These are phyloP conservation scores for Todiramphus chloris DNA, from an alignment of 2,113 vertebrate species.

Conservation along the genomic window DNA sequence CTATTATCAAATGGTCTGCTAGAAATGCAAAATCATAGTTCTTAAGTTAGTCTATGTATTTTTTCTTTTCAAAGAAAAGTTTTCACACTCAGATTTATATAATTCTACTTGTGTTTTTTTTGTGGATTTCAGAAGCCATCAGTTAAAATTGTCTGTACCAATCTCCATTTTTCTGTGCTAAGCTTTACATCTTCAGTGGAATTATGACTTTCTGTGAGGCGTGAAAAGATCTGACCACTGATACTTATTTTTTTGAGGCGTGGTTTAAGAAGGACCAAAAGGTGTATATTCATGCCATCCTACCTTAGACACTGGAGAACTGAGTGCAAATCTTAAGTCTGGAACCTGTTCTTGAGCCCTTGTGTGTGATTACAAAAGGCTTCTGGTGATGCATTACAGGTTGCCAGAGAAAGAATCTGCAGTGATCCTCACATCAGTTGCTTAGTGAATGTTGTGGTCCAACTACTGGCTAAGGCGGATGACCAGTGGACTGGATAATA, in stretches of 20 bases:
- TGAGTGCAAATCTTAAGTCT: neutral
- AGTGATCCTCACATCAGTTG: fast-evolving
- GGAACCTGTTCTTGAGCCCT: neutral
- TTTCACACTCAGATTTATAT: neutral
- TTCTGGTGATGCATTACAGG: neutral
- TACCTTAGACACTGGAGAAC: neutral
- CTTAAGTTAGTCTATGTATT: neutral
- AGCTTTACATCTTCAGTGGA: neutral
- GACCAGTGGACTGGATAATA: neutral
- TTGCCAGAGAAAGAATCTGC: neutral
- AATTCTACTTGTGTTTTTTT: neutral
- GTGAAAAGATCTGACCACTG: neutral
- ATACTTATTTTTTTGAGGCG: neutral
- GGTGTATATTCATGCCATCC: neutral
- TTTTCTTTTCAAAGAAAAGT: neutral
- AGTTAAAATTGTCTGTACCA: neutral
- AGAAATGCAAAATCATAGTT: neutral
- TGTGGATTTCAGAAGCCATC: neutral
- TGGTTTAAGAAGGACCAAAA: neutral
- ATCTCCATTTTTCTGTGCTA: neutral
- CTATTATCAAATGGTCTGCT: neutral
- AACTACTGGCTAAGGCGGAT: fast-evolving
- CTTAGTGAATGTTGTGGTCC: neutral
- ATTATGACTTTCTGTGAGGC: neutral
- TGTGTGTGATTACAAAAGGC: neutral